A percentile compares a stretch with the other conserved stretches of the same genome.
Conservation (phyloP, 2,888 invertebrate species). For the Hanleya hanleyi region DNA sequence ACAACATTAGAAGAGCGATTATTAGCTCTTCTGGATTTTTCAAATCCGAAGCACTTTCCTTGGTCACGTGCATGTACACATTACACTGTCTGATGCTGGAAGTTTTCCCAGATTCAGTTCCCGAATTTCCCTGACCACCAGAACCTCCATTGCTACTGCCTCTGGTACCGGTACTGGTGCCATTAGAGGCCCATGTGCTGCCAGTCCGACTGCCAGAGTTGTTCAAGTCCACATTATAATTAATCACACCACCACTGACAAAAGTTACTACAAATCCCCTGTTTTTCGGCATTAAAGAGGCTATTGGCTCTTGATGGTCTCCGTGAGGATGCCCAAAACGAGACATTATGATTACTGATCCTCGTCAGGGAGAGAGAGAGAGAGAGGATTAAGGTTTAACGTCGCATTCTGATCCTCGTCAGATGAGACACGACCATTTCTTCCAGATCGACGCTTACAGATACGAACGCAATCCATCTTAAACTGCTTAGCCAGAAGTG, state of each 20-base stretch:
- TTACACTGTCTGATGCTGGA: neutral
- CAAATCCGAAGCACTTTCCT: too few relatives aligned
- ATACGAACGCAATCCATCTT: constrained; percentile 97
- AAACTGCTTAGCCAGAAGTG: constrained; percentile 97
- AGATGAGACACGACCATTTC: constrained; percentile 74
- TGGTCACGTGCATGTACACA: neutral
- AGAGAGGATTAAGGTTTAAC: too few relatives aligned
- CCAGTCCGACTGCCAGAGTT: neutral
- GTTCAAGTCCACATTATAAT: neutral
- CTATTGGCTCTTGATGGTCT: constrained; percentile 50
- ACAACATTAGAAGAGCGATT: too few relatives aligned
- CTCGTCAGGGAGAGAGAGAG: too few relatives aligned
- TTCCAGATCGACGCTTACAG: constrained; percentile 96
- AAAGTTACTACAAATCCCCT: constrained; percentile 46
- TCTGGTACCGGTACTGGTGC: neutral
- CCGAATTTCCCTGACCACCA: neutral
- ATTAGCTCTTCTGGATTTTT: too few relatives aligned
- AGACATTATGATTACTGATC: constrained; percentile 49
- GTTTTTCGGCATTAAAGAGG: constrained; percentile 44
- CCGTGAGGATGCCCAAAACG: constrained; percentile 43
- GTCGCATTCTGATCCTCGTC: too few relatives aligned
- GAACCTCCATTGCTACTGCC: neutral
- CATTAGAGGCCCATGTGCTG: neutral
- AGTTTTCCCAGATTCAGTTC: neutral
- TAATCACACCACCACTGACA: neutral